Evolutionary conservation across 2,113 vertebrate species (phyloP), one percentile per base, ranked within the genome.

Genomic region (Cheirogaleus medius): DNA sequence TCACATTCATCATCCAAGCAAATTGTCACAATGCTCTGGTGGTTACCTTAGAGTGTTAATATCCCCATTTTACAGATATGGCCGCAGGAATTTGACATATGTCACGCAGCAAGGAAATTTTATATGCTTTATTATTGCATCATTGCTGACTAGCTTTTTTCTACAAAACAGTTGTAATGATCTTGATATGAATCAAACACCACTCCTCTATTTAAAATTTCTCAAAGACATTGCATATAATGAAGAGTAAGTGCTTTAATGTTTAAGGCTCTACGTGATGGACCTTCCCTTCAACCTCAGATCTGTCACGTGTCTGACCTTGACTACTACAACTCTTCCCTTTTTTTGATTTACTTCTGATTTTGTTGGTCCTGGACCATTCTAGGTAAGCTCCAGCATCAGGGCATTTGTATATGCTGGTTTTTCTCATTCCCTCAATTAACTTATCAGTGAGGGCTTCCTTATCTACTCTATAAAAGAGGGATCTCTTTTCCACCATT

Each of bases 271-370:
- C 6, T 87, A 18, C 44, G 3, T 29, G 12, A 87, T 66, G 1
- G 52, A 12, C 17, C 9, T 39, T 20, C 1, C 10, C 18, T 56
- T 21, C 32, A 73, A 74, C 11, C 18, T 78, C 39, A 47, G 3
- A 84, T 56, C 29, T 9, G n/a, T 52, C 20, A 8, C 1, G 5
- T 6, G 3, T 42, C 23, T 87, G 17, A 54, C 20, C 1, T 83
- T 1, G 29, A 60, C 14, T 85, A 21, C 20, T 60, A 5, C 3
- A n/a, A 29, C 7, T 54, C 12, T 66, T 11, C 3, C 20, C 3
- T 71, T 27, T 34, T 12, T 32, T 92, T 2, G 0, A 3, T 49
- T 8, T 12, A 42, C 1, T 1, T 6, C 29, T 60, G 14, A 11
- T 39, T 76, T 86, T 87, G 15, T 34, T 87, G 1, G 20, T 73